Base-by-base conservation (phyloP, 2,888 invertebrate genomes). In the Urechis unicinctus region DNA sequence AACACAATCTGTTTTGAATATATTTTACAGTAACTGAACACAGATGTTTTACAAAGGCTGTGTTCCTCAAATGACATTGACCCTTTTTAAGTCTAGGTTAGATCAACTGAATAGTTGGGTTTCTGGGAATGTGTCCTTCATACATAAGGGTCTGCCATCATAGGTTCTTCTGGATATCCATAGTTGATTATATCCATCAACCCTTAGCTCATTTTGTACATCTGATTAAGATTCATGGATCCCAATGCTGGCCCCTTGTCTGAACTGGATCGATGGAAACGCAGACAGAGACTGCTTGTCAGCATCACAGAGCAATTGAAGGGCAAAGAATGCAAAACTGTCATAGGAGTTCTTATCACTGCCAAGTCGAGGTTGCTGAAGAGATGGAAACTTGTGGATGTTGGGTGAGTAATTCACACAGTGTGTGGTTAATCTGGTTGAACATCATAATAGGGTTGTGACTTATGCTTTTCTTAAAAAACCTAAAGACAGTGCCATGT, bases 221-320 rank as follows among this genome's bases (percentile, higher is more conserved):
- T 50, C 17, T 54, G 5, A 29, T 36, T 28, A 26, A 58, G 58
- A 42, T 56, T 59, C 41, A 50, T 58, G 53, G 59, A 59, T 50
- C 58, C 58, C 4, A 55, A 55, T 66, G 71, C 74, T 58, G 77
- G 77, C 29, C 77, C 77, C 2, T 55, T 77, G 62, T 72, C 73
- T 2, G 77, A 78, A 63, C 55, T 78, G 44, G 77, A 77, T 42
- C 59, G 74, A 55, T 78, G 77, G 77, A 62, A 68, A 29, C 56
- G 76, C 46, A 66, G 76, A n/a, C 74, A 75, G 60, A 61, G 75
- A 21, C 62, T 77, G 45, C 62, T 78, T 53, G 72, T 69, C n/a
- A 73, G 67, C 56, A 69, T 78, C 54, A 74, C 74, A 45, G 77
- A 78, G 59, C 77, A 78, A 56, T 62, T 78, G 42, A 78, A 78